These are phyloP conservation scores for Xylota sylvarum DNA, from an alignment of 2,888 invertebrate species.

Conservation along the genomic window DNA sequence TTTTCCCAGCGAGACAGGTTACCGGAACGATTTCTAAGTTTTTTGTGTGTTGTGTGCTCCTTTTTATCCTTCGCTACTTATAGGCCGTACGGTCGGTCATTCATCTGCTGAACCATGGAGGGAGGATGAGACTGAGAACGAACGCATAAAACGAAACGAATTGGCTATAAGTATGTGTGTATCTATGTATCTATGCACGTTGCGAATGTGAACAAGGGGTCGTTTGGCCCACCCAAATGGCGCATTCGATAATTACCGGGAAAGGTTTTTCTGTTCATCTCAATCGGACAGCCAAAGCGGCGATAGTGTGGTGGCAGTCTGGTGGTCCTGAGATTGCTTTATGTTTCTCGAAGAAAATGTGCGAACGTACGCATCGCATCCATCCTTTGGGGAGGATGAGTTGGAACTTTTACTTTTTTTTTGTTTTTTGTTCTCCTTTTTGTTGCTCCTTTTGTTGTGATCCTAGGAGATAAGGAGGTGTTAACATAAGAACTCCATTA, in stretches of 20 bases:
- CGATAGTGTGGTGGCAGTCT: conserved; percentile 19
- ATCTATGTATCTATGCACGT: too few species aligned
- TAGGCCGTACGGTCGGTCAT: conserved; percentile 53
- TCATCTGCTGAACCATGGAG: conserved; percentile 36
- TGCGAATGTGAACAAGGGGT: conserved; percentile 11
- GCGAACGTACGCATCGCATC: conserved; percentile 33
- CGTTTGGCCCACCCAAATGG: conserved; percentile 65
- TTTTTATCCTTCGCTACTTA: conserved; percentile 39
- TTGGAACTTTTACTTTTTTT: conserved; percentile 30
- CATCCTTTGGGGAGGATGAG: conserved; percentile 22
- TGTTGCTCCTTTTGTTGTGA: conserved; percentile 30
- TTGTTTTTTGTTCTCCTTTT: not conserved
- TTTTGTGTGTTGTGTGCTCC: conserved; percentile 38
- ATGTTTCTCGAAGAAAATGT: not conserved
- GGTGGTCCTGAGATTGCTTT: conserved; percentile 32
- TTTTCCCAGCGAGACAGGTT: conserved; percentile 74
- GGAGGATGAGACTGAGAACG: not conserved
- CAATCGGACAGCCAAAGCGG: not conserved
- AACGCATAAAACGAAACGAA: conserved; percentile 62
- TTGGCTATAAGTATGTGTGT: conserved; percentile 11
- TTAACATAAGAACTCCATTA: conserved; percentile 77
- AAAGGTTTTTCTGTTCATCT: conserved; percentile 43
- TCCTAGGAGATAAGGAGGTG: conserved; percentile 71
- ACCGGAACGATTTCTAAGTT: conserved; percentile 68
- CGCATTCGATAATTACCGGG: conserved; percentile 62